Evolutionary conservation across 2,113 vertebrate genomes (phyloP).

Genomic region (Crotalus viridis): DNA sequence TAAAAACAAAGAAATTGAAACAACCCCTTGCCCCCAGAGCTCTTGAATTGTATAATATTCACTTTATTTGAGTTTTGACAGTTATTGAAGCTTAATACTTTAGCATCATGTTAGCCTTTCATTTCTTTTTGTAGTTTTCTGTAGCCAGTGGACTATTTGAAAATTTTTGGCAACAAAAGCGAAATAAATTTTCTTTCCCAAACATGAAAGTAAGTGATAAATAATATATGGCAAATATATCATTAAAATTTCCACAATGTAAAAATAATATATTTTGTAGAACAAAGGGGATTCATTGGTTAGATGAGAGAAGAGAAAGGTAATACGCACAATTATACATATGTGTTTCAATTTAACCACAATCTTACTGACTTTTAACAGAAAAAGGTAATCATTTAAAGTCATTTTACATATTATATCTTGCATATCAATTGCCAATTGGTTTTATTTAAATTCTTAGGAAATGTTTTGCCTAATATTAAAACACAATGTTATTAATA

Average conservation of each 20-base stretch:
- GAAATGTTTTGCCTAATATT: background rate
- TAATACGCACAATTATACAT: background rate
- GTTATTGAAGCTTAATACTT: background rate
- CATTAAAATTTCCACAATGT: conserved; percentile 48
- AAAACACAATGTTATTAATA: conserved; percentile 18
- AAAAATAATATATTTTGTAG: conserved; percentile 35
- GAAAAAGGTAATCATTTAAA: background rate
- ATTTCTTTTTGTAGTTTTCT: background rate
- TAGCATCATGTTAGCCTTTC: conserved; percentile 8
- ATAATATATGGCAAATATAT: conserved; percentile 40
- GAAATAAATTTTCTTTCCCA: background rate
- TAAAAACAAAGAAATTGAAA: background rate
- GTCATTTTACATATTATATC: conserved; percentile 6
- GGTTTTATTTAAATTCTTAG: background rate
- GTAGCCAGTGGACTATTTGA: conserved; percentile 6
- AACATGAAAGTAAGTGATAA: conserved; percentile 34
- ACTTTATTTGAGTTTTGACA: background rate
- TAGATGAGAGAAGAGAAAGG: no score
- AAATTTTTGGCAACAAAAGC: background rate
- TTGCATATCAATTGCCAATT: background rate
- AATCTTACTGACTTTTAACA: conserved; percentile 24
- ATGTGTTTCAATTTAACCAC: conserved; percentile 12
- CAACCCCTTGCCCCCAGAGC: background rate
- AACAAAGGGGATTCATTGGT: conserved; percentile 20
- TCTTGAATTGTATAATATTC: background rate